Evolutionary conservation across 1,140 invertebrate genomes (phyloP), one percentile per base, ranked within the genome.

Genomic region (Pomacea maculata): DNA sequence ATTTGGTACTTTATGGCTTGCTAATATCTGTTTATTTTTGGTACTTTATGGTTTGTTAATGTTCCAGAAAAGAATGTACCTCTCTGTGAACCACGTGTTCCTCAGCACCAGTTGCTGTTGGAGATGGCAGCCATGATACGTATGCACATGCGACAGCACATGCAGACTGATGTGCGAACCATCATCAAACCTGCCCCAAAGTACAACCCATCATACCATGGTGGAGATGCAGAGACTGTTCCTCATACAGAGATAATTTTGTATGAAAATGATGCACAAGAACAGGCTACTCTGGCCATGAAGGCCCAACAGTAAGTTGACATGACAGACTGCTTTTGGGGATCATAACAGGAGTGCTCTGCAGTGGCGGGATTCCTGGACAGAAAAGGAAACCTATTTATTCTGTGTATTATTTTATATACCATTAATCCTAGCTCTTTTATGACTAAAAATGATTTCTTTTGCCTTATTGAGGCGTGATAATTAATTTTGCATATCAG

Each of bases 121-220:
- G 89, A 91, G 77, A 90, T 91, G 88, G 88, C 90, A 52, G 82
- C 90, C 57, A 85, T 90, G 84, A 87, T 91, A 45, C 90, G 89
- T 82, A 82, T 86, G 64, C 89, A 91, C 86, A 84, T 91, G 4
- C 79, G 85, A 75, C 85, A 87, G 67, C 68, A 87, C 21, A 87
- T 88, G 84, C 85, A 87, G 52, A 88, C 86, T 9, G 87, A 91
- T 54, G 87, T 91, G 6, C 89, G 87, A 34, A 85, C 90, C 11
- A 83, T 89, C 19, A 91, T 91, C 34, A 82, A 86, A 72, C 86
- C 89, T 11, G 78, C 90, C 65, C 85, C 87, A 8, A 89, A 89
- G 78, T 91, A 87, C 83, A 86, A 83, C 61, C 86, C 87, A 1
- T 78, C 82, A 19, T 86, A 85, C 76, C 78, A 82, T 21, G 82